These are phyloP conservation scores for Geophilus truncorum DNA, from an alignment of 2,888 invertebrate species.

Conservation along the genomic window DNA sequence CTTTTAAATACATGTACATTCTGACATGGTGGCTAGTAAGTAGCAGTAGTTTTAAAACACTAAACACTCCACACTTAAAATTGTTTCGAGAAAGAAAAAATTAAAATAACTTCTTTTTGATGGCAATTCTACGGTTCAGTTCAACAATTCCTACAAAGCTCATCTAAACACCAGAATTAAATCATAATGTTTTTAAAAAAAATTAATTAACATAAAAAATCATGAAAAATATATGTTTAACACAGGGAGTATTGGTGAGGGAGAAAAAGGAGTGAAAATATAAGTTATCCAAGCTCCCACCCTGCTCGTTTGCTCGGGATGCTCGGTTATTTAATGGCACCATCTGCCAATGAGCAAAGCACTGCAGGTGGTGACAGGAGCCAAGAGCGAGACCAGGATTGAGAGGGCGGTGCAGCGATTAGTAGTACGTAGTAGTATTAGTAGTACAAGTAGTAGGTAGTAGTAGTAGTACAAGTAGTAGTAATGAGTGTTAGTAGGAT, in stretches of 20 bases:
- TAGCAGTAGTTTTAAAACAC: neutral
- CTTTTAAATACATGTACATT: neutral
- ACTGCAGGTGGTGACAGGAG: constrained; percentile 30
- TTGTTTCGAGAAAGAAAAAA: constrained; percentile 28
- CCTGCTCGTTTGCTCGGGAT: neutral
- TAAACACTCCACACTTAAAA: constrained; percentile 23
- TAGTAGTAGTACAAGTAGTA: neutral
- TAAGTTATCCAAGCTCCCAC: neutral
- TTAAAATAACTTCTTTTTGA: neutral
- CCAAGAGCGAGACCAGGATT: constrained; percentile 31
- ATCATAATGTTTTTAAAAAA: neutral
- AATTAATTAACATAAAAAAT: neutral
- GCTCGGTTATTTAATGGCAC: neutral
- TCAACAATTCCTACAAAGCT: neutral
- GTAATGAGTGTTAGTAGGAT: neutral
- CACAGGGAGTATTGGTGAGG: neutral
- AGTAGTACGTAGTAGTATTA: constrained; percentile 8
- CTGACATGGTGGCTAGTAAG: neutral
- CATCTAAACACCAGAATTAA: neutral
- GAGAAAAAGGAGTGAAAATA: neutral
- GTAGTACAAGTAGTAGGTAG: neutral
- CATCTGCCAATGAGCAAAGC: constrained; percentile 32
- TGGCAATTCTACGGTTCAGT: neutral
- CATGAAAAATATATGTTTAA: neutral
- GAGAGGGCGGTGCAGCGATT: constrained; percentile 31